Evolutionary conservation across 1,140 invertebrate species (phyloP).

Genomic region (Drosophila arawakana): DNA sequence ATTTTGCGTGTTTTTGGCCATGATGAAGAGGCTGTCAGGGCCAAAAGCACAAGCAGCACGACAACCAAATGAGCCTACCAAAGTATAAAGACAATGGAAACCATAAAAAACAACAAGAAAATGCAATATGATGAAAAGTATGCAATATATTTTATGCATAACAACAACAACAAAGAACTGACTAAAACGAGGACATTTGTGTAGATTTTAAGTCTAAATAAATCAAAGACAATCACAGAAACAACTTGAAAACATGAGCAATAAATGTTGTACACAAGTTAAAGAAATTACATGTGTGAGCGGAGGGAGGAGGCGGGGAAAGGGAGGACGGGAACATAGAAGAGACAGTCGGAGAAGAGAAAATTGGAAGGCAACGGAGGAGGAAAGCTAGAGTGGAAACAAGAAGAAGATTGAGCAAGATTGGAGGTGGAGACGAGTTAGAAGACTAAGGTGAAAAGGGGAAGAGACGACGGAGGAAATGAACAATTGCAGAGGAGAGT

Average conservation of each 20-base stretch:
- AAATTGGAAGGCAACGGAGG: not conserved
- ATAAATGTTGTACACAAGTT: constrained; percentile 24
- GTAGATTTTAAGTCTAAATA: constrained; percentile 17
- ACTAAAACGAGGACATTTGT: not conserved
- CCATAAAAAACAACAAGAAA: not conserved
- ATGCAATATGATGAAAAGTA: constrained; percentile 28
- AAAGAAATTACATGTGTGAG: constrained; percentile 1
- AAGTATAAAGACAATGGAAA: constrained; percentile 21
- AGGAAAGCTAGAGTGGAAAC: too few relatives aligned
- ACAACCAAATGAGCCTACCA: constrained; percentile 1
- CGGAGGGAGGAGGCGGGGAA: not conserved
- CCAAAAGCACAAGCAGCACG: constrained; percentile 5
- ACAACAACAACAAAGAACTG: constrained; percentile 12
- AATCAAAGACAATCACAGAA: constrained; percentile 30
- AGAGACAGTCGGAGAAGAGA: not conserved
- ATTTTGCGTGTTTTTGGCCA: constrained; percentile 58
- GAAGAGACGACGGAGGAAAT: too few relatives aligned
- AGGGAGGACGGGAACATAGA: not conserved
- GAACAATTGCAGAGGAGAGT: not conserved
- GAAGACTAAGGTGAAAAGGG: too few relatives aligned
- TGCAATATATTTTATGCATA: constrained; percentile 12
- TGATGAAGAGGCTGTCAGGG: constrained; percentile 41
- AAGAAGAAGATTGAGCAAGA: too few relatives aligned
- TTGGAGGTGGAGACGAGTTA: too few relatives aligned
- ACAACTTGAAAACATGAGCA: constrained; percentile 21